Base-by-base conservation (phyloP, 2,797 vertebrate species). In the Hyperoplus immaculatus region DNA sequence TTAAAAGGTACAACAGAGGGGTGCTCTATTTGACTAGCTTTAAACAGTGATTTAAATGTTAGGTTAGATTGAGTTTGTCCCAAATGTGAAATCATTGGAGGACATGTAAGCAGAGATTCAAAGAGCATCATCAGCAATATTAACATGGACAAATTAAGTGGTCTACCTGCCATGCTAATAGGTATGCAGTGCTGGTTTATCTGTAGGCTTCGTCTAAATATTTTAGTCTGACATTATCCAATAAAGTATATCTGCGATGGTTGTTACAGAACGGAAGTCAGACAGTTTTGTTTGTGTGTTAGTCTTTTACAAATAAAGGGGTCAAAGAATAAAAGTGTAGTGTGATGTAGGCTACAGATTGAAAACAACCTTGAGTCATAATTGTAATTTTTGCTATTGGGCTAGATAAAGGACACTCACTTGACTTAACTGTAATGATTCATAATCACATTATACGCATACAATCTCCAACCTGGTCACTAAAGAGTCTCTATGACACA, bases 381-480 rank as follows among this genome's bases (percentile, higher is more conserved):
- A 36, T 21, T 56, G 7, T 36, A 6, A 56, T 58, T 36, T 51
- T 3, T 60, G 21, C 41, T n/a, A n/a, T 10, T 15, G 12, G 46
- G 15, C 50, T 54, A 21, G 3, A 61, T 53, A 53, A 71, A 61
- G 11, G 38, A 57, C 7, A n/a, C 2, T 46, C n/a, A 41, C 36
- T 10, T 42, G 39, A 42, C 16, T 42, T 21, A 38, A 60, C 56
- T 42, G 8, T 9, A 65, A 58, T 85, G 86, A 93, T 89, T 87
- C 73, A 88, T 84, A 77, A 78, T 89, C 89, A 85, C 87, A 89
- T 91, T 91, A 93, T 85, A 90, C 90, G 92, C 91, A 87, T 80
- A 84, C 79, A 72, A 12, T 75, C 72, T 76, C 55, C 84, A 70
- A 77, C 79, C 81, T 81, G 83, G 84, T 85, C 72, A 74, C 50